A percentile compares a stretch with the other conserved stretches of the same genome.
These are phyloP conservation scores for Polydrusus cervinus DNA, from an alignment of 2,888 invertebrate species.

Conservation along the genomic window DNA sequence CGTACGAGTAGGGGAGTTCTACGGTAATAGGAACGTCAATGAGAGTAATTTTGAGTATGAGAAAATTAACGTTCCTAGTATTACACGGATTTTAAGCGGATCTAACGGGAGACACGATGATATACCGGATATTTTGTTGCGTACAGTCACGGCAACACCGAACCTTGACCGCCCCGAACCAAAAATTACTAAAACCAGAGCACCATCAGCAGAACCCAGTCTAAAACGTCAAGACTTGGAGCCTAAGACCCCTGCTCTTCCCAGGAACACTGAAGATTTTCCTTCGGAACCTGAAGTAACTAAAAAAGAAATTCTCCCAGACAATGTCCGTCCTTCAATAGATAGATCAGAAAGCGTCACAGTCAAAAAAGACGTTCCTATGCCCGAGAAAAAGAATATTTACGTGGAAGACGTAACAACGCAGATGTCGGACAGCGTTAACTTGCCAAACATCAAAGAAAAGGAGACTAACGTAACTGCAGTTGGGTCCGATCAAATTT, in stretches of 20 bases:
- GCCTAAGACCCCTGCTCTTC: slow-evolving; percentile 24
- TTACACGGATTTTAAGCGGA: slow-evolving; percentile 88
- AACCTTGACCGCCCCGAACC: slow-evolving; percentile 63
- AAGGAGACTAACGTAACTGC: slow-evolving; percentile 67
- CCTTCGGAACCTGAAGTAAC: slow-evolving; percentile 25
- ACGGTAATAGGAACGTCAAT: slow-evolving; percentile 66
- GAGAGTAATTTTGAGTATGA: slow-evolving; percentile 70
- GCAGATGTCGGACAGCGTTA: slow-evolving; percentile 72
- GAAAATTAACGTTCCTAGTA: slow-evolving; percentile 79
- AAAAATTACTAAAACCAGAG: slow-evolving; percentile 64
- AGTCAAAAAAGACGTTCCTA: slow-evolving; percentile 64
- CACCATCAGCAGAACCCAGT: slow-evolving; percentile 62
- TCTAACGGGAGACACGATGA: slow-evolving; percentile 89
- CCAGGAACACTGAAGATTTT: slow-evolving; percentile 15
- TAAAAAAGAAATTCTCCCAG: slow-evolving; percentile 55
- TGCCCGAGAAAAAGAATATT: slow-evolving; percentile 58
- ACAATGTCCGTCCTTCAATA: slow-evolving; percentile 52
- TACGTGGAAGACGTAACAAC: slow-evolving; percentile 66
- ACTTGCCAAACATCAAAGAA: slow-evolving; percentile 76
- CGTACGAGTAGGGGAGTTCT: slow-evolving; percentile 70
- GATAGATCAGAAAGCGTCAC: slow-evolving; percentile 68
- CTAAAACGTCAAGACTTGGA: slow-evolving; percentile 61
- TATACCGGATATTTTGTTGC: slow-evolving; percentile 84
- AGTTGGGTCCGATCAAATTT: slow-evolving; percentile 73
- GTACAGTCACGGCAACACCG: slow-evolving; percentile 77